Base-by-base conservation (phyloP, 2,113 vertebrate species). In the Lasiurus cinereus region DNA sequence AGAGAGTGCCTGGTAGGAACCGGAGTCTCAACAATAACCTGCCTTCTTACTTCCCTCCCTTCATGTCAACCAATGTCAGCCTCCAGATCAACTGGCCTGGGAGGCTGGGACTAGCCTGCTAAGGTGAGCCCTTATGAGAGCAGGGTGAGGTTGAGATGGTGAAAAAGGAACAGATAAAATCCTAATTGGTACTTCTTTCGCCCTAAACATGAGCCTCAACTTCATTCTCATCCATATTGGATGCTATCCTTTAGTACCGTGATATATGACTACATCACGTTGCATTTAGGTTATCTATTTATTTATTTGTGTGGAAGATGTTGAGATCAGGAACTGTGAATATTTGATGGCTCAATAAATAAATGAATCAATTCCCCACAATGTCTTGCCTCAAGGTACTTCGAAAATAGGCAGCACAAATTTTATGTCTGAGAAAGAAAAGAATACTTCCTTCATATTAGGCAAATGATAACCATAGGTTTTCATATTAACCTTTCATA, bases 401-500 rank as follows among this genome's bases (percentile, higher is more conserved):
- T 89, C 52, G 22, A 70, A 92, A 94, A 52, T 36, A 92, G 67
- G 50, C 36, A 89, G 67, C 76, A 46, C 46, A 43, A 70, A 89
- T 86, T 56, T 86, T 77, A 86, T 56, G 24, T 12, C 67, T 33
- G 16, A 67, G 39, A 10, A 89, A 86, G 31, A 33, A 66, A 70
- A 70, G 95, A 91, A 67, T 66, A 36, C 7, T 85, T 74, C 31
- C n/a, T 80, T 90, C 27, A 7, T 80, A 62, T 89, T 79, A 72
- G 16, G 33, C 21, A 95, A 80, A 74, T 48, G 18, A 74, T 33
- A 73, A 24, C 8, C 24, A 43, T 52, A 84, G 11, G 15, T 64
- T 83, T 91, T 93, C 22, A 67, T 39, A 10, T 62, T 80, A 52
- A 69, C 80, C 6, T 95, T 88, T 83, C 72, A 69, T 80, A 56